Evolutionary conservation across 2,888 invertebrate genomes (phyloP), one percentile per base, ranked within the genome.

Genomic region (Drosophila eohydei): DNA sequence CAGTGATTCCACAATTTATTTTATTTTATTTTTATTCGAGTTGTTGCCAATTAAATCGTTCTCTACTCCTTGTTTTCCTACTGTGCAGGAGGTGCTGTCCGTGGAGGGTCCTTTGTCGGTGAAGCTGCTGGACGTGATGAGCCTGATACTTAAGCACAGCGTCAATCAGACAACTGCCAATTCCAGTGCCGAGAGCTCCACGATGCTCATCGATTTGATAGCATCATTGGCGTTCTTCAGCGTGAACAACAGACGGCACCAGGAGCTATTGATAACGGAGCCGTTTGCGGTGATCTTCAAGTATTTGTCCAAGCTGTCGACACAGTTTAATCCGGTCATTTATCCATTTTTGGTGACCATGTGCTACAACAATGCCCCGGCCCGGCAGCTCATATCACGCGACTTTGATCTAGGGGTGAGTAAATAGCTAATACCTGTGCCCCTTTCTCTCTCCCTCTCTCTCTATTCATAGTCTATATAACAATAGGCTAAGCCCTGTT

Each of bases 201-300:
- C 92, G 62, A 91, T 93, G 91, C 85, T 93, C 54, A 91, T 93
- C 62, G 93, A 93, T 86, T 86, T 93, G 87, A 91, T 93, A 81
- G 92, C 93, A 60, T 90, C 93, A 62, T 73, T 93, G 75, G 92
- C 93, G 68, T 93, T 93, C 89, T 92, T 93, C 60, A 91, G 92
- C 74, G 91, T 92, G 61, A 93, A 93, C 78, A 93, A 92, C 87
- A 90, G 89, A 16, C 83, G 91, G 70, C 92, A 93, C 83, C 93
- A 93, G 93, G 91, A 93, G 71, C 87, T 93, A 34, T 76, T 93
- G 55, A 90, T 91, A 71, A 92, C 92, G 54, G 93, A 93, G 62
- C 92, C 91, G 61, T 93, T 90, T 84, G 90, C 91, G 66, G 88
- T 88, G 78, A 92, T 93, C 62, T 90, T 93, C 62, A 93, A 93